Evolutionary conservation across 2,888 invertebrate genomes (phyloP), one percentile per base, ranked within the genome.

Genomic region (Ectemnius continuus): DNA sequence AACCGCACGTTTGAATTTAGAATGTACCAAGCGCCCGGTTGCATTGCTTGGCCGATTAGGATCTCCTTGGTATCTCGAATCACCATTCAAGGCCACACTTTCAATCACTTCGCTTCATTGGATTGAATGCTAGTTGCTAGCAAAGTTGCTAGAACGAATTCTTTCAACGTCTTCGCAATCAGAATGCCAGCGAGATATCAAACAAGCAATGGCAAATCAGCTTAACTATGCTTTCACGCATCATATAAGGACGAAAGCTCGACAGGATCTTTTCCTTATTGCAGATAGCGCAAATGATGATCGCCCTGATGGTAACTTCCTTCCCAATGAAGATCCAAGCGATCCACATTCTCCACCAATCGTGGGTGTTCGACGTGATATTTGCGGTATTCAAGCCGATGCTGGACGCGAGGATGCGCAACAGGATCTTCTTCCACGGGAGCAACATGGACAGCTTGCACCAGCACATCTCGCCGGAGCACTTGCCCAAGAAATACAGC

Each of bases 321-420:
- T 95, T 95, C 88, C 96, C 96, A 0, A 92, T 95, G 86, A 94
- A 93, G 64, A 95, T 95, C 0, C 92, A 95, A 78, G 94, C 95
- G 0, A 93, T 96, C 69, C 96, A 97, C 90, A 93, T 97, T 64
- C 93, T 96, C 47, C 94, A 96, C 88, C 95, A 96, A 87, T 95
- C 96, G 0, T 96, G 96, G 96, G 91, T 95, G 6, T 96, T 96
- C 88, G 96, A 96, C 89, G 94, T 95, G 78, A 94, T 95, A 64
- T 96, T 94, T 89, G 94, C 93, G 78, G 93, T 96, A 18, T 96
- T 97, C 90, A 96, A 95, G 84, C 96, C 96, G 0, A 92, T 97
- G 26, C 91, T 97, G 26, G 94, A 94, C 85, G 91, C 93, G 0
- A 88, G 92, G 45, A 96, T 96, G 95, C 92, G 93, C 13, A 93